Evolutionary conservation across 35 echinoderm and acorn worm genomes (phyloP), one percentile per base, ranked within the genome.

Genomic region (Ophioderma brevispina): DNA sequence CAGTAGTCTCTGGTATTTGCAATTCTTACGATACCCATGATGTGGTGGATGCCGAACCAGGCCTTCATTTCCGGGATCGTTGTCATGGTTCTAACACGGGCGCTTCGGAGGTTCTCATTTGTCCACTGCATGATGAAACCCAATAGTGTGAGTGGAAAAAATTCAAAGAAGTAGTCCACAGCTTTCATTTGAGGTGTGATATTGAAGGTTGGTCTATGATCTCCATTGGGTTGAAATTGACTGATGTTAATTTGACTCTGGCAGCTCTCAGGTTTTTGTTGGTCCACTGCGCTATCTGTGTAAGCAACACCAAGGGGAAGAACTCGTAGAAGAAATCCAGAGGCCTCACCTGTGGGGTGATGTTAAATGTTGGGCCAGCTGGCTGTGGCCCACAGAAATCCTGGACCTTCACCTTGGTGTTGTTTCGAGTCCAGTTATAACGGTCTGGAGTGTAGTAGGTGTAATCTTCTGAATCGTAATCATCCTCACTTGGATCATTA

Each of bases 41-140:
- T 23, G 23, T 64, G 13, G 56, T 36, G 43, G 21, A 85, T 75
- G 4, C 83, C 83, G 6, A 59, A 37, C 46, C 83, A 85, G 11
- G 83, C 83, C 15, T 31, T 14, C 1, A 85, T 85, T 59, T 85
- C 83, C 18, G 63, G n/a, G 1, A 85, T 34, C 33, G 4, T 85
- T 14, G 83, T 85, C 0, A 30, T 5, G 21, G 31, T 13, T 34
- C 39, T 63, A 0, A 52, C 21, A 11, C 36, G 10, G 35, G 52
- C 49, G 8, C 36, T 11, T 28, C 52, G 28, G 50, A 85, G 31
- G 23, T 59, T 85, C 0, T 19, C 10, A 28, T 85, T 85, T 8
- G 83, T 85, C 83, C 83, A 85, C 4, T 64, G 19, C 2, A 37
- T 55, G 0, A 85, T 85, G 10, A 37, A 0, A 13, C 35, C 31